Base-by-base conservation (phyloP, 2,797 vertebrate species). In the Etheostoma perlongum region DNA sequence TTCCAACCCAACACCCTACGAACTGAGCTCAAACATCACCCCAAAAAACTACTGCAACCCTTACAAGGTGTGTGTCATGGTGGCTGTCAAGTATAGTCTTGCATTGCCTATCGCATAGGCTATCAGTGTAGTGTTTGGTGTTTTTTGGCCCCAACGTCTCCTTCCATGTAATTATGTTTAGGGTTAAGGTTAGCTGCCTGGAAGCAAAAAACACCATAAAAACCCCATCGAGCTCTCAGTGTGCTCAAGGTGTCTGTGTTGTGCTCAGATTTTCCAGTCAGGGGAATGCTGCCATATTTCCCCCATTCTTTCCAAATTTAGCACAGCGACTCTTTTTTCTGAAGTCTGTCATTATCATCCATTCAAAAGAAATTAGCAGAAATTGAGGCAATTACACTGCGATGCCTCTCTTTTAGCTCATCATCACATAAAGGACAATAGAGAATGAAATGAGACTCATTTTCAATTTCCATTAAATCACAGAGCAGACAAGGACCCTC, bases 361-460 rank as follows among this genome's bases (percentile, higher is more conserved):
- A 4, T 59, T 73, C 70, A 69, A 46, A 52, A 53, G 60, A 84
- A 88, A 84, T 85, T 55, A 81, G 70, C 59, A 71, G 64, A 86
- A 75, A 72, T 59, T 6, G 71, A 84, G 54, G 51, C 69, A 62
- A 47, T 80, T 81, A 67, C 1, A 13, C 57, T 27, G 54, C 18
- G 5, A 70, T 19, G 44, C 58, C 3, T 13, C 40, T 69, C 68
- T 65, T 44, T 82, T 63, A 84, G 78, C 63, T 83, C 81, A 54
- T n/a, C n/a, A n/a, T 76, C 81, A 77, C 77, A 74, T 54, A 33
- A 73, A 89, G 68, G 76, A 85, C 75, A 81, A 79, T 36, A 53
- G 75, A 57, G 77, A 49, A 71, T 65, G 62, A 84, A 78, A 87
- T 66, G 30, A 83, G 76, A 72, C 61, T 77, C 63, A 76, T 82